Evolutionary conservation across 2,888 invertebrate genomes (phyloP), one percentile per base, ranked within the genome.

Genomic region (Margaritifera margaritifera): DNA sequence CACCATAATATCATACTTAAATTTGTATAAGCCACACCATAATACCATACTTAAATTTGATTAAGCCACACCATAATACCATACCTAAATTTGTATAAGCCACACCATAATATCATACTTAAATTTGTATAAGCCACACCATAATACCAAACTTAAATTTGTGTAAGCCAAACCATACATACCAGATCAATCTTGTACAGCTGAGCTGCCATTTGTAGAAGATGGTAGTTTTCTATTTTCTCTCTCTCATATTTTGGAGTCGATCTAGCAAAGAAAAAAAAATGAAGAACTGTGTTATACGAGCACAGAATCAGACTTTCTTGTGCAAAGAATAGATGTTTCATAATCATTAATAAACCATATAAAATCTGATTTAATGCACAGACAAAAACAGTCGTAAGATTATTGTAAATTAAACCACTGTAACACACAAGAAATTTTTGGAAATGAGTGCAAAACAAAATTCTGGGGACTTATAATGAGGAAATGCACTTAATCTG

Each of bases 101-200:
- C 27, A 27, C 31, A 27, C 18, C 8, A 25, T 50, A 66, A n/a
- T n/a, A 53, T 53, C 53, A 19, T 53, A 53, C 24, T 22, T 15
- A 18, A 20, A 20, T 15, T 58, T 20, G 15, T 15, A 58, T 58
- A 24, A 31, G 11, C n/a, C 24, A 22, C 25, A 20, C 25, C 25
- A 22, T 58, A 20, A 27, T 24, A 24, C 59, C 6, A 56, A 56
- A 56, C 6, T 56, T n/a, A 59, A 59, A 54, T 4, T 27, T 27
- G 27, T 4, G 42, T 27, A 65, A 53, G 6, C 54, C 27, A 27
- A 56, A 27, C 18, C 8, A 25, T 50, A 66, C 68, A 54, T 61
- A 74, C 74, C 69, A 74, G 56, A 64, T 65, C 68, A 27, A 74
- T 74, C 54, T 71, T 74, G 56, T 74, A 74, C 56, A 71, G 69